Evolutionary conservation across 2,888 invertebrate species (phyloP).

Genomic region (Sthenelais limicola): DNA sequence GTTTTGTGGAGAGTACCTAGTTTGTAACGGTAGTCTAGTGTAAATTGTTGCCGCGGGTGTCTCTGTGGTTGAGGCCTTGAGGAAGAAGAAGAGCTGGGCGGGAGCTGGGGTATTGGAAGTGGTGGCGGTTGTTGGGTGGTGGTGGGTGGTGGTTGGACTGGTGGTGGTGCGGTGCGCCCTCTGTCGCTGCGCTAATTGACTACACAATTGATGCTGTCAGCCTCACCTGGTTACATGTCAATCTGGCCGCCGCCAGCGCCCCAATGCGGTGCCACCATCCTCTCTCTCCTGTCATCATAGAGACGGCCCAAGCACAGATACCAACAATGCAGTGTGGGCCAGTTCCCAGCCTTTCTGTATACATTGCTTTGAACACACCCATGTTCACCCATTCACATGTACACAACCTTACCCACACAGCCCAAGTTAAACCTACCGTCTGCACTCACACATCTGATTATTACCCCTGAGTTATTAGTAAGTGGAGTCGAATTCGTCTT

Average conservation of each 20-base stretch:
- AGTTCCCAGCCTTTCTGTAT: slow-evolving; percentile 8
- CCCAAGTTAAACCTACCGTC: no score
- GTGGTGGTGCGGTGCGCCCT: neutral
- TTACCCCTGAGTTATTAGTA: no score
- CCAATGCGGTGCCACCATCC: neutral
- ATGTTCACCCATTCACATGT: no score
- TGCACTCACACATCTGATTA: no score
- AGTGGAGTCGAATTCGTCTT: no score
- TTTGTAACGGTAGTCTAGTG: no score
- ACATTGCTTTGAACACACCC: no score
- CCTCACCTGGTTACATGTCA: slow-evolving; percentile 27
- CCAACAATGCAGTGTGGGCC: neutral
- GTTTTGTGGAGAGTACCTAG: slow-evolving; percentile 25
- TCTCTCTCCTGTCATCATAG: slow-evolving; percentile 1
- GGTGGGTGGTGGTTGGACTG: neutral
- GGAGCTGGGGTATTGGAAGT: neutral
- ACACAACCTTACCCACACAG: no score
- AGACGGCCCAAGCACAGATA: no score
- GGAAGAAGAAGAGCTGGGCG: neutral
- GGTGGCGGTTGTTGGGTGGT: neutral
- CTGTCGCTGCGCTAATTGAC: slow-evolving; percentile 22
- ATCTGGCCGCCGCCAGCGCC: neutral
- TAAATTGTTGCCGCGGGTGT: neutral
- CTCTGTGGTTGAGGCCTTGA: neutral
- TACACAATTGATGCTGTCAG: slow-evolving; percentile 34